These are phyloP conservation scores for Scortum barcoo DNA, from an alignment of 2,113 vertebrate genomes.

Conservation along the genomic window DNA sequence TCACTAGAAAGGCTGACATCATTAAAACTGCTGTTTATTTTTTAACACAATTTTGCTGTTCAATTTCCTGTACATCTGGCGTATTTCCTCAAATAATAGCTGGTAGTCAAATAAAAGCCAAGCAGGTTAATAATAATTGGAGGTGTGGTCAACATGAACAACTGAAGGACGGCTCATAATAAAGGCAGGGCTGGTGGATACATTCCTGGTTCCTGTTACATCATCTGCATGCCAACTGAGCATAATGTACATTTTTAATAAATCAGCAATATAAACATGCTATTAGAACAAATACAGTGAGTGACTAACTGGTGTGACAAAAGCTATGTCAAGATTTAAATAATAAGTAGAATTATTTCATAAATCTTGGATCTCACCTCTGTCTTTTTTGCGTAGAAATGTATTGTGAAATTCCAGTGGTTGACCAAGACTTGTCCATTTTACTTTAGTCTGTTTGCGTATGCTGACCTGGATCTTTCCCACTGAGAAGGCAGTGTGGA, in stretches of 20 bases:
- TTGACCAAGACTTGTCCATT: conserved; percentile 89
- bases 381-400: conserved; percentile 84
- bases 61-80: not conserved
- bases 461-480: conserved; percentile 93
- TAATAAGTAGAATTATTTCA: not conserved
- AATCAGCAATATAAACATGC: too few relatives aligned
- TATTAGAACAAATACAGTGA: too few relatives aligned
- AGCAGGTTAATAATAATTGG: too few relatives aligned
- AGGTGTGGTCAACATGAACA: too few relatives aligned
- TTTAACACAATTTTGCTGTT: not conserved
- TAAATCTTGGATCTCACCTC: conserved; percentile 82
- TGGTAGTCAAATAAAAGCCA: too few relatives aligned
- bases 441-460: conserved; percentile 83
- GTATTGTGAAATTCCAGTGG: conserved; percentile 87
- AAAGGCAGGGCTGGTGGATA: too few relatives aligned
- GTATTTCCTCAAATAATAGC: too few relatives aligned
- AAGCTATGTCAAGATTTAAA: not conserved
- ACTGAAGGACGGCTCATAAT: too few relatives aligned
- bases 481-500: conserved; percentile 84
- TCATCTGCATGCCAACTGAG: too few relatives aligned
- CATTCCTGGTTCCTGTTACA: too few relatives aligned
- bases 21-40: not conserved
- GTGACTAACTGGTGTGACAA: not conserved
- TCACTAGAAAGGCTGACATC: not conserved
- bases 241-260: too few relatives aligned